Evolutionary conservation across 2,113 vertebrate species (phyloP), one percentile per base, ranked within the genome.

Genomic region (Beaufortia kweichowensis): DNA sequence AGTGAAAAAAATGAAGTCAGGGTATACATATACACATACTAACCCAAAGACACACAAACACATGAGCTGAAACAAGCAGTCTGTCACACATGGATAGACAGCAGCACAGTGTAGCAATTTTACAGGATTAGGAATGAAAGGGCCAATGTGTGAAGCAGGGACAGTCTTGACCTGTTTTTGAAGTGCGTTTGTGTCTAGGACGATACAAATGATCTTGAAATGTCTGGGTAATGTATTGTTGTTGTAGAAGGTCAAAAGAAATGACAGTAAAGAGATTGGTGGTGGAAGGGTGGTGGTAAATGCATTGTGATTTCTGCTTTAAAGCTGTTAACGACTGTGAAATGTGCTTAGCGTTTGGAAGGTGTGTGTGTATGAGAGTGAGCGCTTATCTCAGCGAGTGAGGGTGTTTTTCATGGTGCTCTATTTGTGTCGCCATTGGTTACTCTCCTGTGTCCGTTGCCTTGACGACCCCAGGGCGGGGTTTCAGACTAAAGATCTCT

Each of bases 361-460:
- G 29, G 39, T 19, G 72, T 28, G 56, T 23, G 53, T 43, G 46
- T 57, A n/a, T 26, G 21, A 55, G 72, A 59, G n/a, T 80, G 64
- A 31, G 19, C 7, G 23, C 43, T 63, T 39, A 24, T 65, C 29
- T 55, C 21, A 53, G n/a, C n/a, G 61, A 53, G 60, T 39, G 50
- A 70, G 67, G 12, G 26, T 64, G 48, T 75, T 75, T 75, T 75
- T 75, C 43, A 75, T 55, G 61, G 46, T 43, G 64, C 75, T 77
- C 64, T 77, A 77, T 77, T 68, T 77, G 75, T 59, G 75, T 67
- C 35, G 53, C 33, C 53, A 57, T 65, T 67, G 63, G 75, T 77
- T 77, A 77, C 75, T 67, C 63, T 67, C 48, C 75, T 77, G 63
- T 77, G 63, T 77, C 75, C 75, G 75, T 77, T 77, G 75, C 75